Evolutionary conservation across 2,113 vertebrate genomes (phyloP), one percentile per base, ranked within the genome.

Genomic region (Carassius gibelio): DNA sequence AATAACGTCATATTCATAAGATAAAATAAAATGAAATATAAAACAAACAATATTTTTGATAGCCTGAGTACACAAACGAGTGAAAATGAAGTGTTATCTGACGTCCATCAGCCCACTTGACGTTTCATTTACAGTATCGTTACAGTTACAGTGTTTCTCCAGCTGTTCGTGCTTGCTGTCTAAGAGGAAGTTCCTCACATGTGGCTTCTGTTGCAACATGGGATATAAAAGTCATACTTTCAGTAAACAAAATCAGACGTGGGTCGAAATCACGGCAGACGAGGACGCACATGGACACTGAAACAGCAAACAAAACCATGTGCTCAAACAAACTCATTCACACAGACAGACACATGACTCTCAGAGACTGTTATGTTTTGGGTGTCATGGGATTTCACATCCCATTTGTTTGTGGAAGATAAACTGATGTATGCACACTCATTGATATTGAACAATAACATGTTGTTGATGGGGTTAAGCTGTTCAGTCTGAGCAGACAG

Each of bases 381-480:
- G 36, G 17, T 72, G 11, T 42, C 34, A 72, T 72, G 36, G 48
- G 8, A 52, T 76, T 76, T 76, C 50, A 19, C 75, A 55, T 76
- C 26, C 8, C 75, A 55, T 34, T 23, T 75, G 23, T 76, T 55
- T 52, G 45, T 76, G 26, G 17, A 55, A 19, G 50, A 76, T 52
- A 55, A 76, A 76, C 26, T 19, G 75, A 26, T 76, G 14, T 52
- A 15, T 76, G 8, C 14, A 55, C 48, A 55, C 34, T 30, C 14
- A 50, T 55, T 55, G 7, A 23, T 42, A 62, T 1, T 61, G 34
- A 79, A 59, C 55, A 61, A 61, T n/a, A 61, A 42, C 34, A 15
- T n/a, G 34, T 79, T 59, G 30, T 75, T 48, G 59, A 81, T 26
- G n/a, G 52, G 52, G 75, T 45, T 64, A 64, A 80, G 19, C 38